Evolutionary conservation across 2,888 invertebrate species (phyloP), one percentile per base, ranked within the genome.

Genomic region (Entomobrya multifasciata): DNA sequence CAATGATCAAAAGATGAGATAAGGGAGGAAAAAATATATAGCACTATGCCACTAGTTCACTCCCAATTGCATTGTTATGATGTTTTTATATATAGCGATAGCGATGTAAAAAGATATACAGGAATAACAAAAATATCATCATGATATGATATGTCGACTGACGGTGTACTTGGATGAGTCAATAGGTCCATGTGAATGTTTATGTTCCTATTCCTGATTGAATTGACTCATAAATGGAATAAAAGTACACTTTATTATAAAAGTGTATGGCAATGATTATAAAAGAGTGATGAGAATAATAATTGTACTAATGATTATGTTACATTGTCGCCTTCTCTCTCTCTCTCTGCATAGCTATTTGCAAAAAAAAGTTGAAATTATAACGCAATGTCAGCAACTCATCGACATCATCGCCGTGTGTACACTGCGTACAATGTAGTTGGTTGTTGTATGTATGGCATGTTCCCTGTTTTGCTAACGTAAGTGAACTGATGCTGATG

Each of bases 151-250:
- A 44, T n/a, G n/a, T n/a, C n/a, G n/a, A n/a, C n/a, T n/a, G n/a
- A n/a, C n/a, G n/a, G n/a, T n/a, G n/a, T n/a, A n/a, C n/a, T 80
- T 86, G 86, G 87, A 88, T 89, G 88, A 88, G 87, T 89, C 84
- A 88, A 85, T 88, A 84, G 88, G 86, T 89, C 79, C 87, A 82
- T 88, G 88, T 82, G 88, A 88, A 87, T 74, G 72, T 80, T 65
- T 65, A 82, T 88, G 87, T 88, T 88, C 87, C 87, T 88, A 87
- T 88, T 88, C 87, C 88, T 87, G 83, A 87, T 87, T 83, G 49
- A 87, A 70, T 87, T 83, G 82, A 74, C 76, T 81, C 81, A 81
- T 36, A 67, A 36, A 36, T 36, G 8, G 4, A 36, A n/a, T n/a
- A 36, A 36, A 36, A 36, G n/a, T 49, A 6, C 8, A 36, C 36